phyloP scores from a whole-genome alignment of 2,113 vertebrate species.

The Petaurus breviceps region DNA sequence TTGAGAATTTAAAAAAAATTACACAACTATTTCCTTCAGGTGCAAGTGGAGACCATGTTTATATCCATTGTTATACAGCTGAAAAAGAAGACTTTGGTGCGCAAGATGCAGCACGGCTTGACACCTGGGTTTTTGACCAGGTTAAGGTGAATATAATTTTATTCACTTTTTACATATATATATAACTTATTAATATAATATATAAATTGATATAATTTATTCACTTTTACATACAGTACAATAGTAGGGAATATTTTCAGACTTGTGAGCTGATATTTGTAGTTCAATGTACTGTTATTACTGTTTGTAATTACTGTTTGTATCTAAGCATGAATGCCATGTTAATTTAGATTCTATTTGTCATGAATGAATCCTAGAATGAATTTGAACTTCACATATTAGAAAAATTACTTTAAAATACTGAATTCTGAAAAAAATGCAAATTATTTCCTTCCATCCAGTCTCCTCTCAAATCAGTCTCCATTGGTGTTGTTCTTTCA shows the following conservation, averaged over 20 bases:
- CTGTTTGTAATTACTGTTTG: no score
- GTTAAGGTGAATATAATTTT: slow-evolving; percentile 88
- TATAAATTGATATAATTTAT: background rate
- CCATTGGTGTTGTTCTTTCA: background rate
- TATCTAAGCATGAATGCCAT: background rate
- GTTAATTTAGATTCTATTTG: background rate
- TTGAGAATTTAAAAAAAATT: background rate
- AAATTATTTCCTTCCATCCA: background rate
- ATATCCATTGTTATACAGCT: slow-evolving; percentile 89
- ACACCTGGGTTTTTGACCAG: slow-evolving; percentile 95
- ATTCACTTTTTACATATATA: no score
- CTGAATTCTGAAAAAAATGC: background rate
- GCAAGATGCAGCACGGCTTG: slow-evolving; percentile 91
- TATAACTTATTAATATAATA: no score
- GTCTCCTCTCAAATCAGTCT: background rate
- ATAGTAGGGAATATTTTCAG: background rate
- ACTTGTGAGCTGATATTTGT: background rate
- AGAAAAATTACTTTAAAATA: slow-evolving; percentile 28
- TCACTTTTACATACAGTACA: background rate
- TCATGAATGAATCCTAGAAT: background rate
- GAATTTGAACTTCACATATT: background rate
- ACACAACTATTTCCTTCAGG: slow-evolving; percentile 81
- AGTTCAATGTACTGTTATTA: background rate
- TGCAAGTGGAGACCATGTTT: slow-evolving; percentile 92
- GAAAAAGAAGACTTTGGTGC: slow-evolving; percentile 94